These are phyloP conservation scores for Eutrigla gurnardus DNA, from an alignment of 2,797 vertebrate species.

Conservation along the genomic window DNA sequence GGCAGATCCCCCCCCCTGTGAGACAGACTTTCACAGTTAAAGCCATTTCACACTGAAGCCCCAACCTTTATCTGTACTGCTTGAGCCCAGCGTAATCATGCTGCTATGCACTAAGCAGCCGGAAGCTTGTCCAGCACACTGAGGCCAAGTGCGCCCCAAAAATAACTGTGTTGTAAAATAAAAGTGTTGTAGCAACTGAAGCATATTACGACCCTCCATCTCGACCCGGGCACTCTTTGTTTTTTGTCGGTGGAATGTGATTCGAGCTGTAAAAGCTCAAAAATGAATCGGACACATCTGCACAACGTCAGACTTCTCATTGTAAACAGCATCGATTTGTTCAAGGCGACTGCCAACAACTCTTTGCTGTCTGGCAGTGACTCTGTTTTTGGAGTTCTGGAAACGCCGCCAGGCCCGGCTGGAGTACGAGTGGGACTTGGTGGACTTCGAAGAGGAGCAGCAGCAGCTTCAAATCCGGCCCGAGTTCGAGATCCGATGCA, in stretches of 20 bases:
- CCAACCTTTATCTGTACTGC: constrained; percentile 18
- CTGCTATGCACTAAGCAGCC: constrained; percentile 13
- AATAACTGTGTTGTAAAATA: constrained; percentile 5
- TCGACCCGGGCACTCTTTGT: constrained; percentile 5
- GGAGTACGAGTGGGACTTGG: constrained; percentile 87
- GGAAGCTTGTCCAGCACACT: background rate
- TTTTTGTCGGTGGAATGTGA: background rate
- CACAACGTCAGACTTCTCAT: background rate
- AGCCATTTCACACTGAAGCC: constrained; percentile 49
- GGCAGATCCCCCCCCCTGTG: constrained; percentile 18
- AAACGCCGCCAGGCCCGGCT: constrained; percentile 86
- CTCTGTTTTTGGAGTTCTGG: constrained; percentile 88
- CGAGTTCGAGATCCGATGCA: constrained; percentile 86
- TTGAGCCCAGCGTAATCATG: constrained; percentile 35
- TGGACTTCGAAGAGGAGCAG: constrained; percentile 89
- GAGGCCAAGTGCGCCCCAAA: background rate
- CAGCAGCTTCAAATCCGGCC: constrained; percentile 86
- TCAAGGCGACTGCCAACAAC: background rate
- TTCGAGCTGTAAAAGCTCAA: background rate
- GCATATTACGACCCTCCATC: constrained; percentile 8
- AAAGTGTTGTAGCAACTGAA: constrained; percentile 11
- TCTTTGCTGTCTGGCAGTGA: constrained; percentile 71
- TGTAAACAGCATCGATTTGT: background rate
- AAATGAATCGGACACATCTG: background rate
- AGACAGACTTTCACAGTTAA: constrained; percentile 58